phyloP scores from a whole-genome alignment of 2,888 invertebrate species.

The Sphaerophoria taeniata region DNA sequence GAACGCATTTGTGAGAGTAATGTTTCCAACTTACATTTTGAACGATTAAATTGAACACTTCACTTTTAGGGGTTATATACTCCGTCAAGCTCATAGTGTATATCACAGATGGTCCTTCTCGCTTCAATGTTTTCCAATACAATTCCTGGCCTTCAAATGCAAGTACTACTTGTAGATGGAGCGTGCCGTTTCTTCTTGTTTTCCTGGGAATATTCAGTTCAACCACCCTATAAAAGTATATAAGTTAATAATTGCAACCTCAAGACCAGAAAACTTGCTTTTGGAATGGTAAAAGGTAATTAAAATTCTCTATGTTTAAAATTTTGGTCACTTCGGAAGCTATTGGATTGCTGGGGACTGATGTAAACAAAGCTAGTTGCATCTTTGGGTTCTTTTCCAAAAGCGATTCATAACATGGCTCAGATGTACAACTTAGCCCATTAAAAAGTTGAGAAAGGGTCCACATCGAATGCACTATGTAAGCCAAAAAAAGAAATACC shows the following conservation, averaged over 20 bases:
- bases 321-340: constrained; percentile 85
- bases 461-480: constrained; percentile 90
- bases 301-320: constrained; percentile 86
- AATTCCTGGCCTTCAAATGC: constrained; percentile 85
- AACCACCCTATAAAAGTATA: constrained; percentile 84
- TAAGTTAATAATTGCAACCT: no score
- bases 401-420: constrained; percentile 88
- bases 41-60: constrained; percentile 88
- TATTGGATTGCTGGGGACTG: constrained; percentile 85
- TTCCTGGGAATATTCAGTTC: constrained; percentile 88
- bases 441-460: constrained; percentile 89
- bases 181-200: constrained; percentile 92
- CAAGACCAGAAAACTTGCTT: constrained; percentile 81
- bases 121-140: constrained; percentile 85
- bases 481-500: constrained; percentile 87
- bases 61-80: constrained; percentile 89
- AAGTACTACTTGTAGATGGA: constrained; percentile 90
- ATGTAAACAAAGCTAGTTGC: constrained; percentile 88
- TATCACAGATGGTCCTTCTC: constrained; percentile 85
- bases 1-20: neutral
- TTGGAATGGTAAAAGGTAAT: constrained; percentile 85
- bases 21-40: constrained; percentile 79
- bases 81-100: constrained; percentile 88
- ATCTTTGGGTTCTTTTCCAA: constrained; percentile 87
- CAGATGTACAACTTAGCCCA: constrained; percentile 86